A percentile compares a stretch with the other conserved stretches of the same genome.
Evolutionary conservation across 2,797 vertebrate species (phyloP).

Genomic region (Jordanella pulchra): DNA sequence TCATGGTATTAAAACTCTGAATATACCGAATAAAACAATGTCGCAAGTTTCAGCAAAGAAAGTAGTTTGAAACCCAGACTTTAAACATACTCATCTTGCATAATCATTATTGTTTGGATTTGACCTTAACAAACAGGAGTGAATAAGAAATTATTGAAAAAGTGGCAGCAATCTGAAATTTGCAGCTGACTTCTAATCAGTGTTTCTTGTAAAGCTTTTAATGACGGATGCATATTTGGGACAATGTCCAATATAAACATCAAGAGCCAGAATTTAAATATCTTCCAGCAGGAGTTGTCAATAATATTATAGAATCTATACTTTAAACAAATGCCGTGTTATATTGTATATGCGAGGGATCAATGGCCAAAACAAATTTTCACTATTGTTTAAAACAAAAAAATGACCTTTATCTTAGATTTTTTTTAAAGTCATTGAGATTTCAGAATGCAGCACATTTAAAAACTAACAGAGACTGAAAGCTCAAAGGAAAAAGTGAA

Average conservation of each 20-base stretch:
- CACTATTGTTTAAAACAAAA: neutral
- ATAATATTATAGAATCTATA: neutral
- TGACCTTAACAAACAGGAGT: neutral
- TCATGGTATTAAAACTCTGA: neutral
- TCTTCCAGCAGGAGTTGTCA: neutral
- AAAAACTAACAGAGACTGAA: neutral
- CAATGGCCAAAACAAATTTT: neutral
- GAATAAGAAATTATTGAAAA: neutral
- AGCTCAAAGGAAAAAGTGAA: neutral
- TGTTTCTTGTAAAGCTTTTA: neutral
- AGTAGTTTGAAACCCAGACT: neutral
- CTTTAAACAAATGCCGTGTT: neutral
- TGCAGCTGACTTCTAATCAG: neutral
- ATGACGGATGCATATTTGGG: neutral
- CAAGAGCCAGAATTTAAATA: neutral
- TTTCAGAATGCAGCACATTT: neutral
- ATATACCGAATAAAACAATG: neutral
- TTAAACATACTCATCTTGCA: neutral
- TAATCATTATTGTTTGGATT: neutral
- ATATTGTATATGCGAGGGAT: neutral
- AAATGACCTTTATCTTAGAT: neutral
- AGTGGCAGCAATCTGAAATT: neutral
- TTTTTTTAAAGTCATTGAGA: neutral
- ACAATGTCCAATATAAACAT: neutral
- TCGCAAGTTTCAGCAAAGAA: neutral